Conservation (phyloP, 1,140 invertebrate species). For the Homalodisca vitripennis region DNA sequence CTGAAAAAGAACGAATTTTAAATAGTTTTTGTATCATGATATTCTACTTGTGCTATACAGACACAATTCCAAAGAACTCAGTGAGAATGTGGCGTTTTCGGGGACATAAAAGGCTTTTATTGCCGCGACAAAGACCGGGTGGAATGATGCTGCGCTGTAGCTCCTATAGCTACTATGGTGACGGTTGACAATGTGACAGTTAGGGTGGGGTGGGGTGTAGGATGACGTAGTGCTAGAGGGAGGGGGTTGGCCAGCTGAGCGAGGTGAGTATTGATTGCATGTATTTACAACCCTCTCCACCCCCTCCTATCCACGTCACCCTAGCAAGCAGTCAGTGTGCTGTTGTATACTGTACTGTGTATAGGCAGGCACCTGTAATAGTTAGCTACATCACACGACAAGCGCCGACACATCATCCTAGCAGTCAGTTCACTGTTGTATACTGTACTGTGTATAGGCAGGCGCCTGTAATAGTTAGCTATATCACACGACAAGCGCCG, state of each 20-base stretch:
- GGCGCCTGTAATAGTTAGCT: background rate
- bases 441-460: background rate
- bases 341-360: background rate
- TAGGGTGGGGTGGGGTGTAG: background rate
- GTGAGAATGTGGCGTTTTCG: too few species aligned
- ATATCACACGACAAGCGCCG: background rate
- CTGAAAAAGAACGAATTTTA: too few species aligned
- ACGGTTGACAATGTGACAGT: too few species aligned
- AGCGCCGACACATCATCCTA: background rate
- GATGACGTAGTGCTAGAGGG: slow-evolving; percentile 6
- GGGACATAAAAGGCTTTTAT: too few species aligned
- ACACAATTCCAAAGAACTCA: too few species aligned
- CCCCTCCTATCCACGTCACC: background rate
- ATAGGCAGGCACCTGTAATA: background rate
- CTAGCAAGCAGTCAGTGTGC: background rate
- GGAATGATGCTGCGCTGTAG: too few species aligned
- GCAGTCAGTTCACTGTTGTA: background rate
- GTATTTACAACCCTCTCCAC: slow-evolving; percentile 2
- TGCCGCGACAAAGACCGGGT: too few species aligned
- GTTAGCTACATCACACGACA: background rate
- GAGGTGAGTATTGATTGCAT: slow-evolving; percentile 2
- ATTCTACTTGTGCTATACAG: too few species aligned
- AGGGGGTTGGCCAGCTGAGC: background rate
- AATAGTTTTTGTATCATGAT: too few species aligned
- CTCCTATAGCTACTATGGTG: too few species aligned